phyloP scores from a whole-genome alignment of 1,140 invertebrate species.

The Linepithema humile region DNA sequence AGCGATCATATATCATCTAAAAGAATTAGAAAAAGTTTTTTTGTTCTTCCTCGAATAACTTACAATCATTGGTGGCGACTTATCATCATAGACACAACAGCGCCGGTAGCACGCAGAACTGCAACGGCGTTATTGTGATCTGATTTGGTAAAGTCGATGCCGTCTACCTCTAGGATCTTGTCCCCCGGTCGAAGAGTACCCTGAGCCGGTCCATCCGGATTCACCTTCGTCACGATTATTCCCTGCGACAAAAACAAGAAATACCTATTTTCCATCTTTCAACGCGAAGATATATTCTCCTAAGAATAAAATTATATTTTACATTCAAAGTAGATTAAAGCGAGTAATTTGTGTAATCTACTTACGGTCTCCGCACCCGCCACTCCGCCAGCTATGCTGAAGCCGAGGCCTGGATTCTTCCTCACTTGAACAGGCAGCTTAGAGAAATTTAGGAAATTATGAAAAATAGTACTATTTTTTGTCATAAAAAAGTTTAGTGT shows the following conservation, averaged over 20 bases:
- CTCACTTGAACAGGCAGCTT: conserved; percentile 84
- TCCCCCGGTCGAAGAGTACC: conserved; percentile 85
- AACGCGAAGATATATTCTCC: too few relatives aligned
- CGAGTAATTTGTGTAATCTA: background rate
- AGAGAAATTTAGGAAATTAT: conserved; percentile 35
- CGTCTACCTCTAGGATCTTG: conserved; percentile 87
- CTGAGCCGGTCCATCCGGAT: conserved; percentile 85
- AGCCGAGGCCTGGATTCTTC: conserved; percentile 83
- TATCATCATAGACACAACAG: conserved; percentile 85
- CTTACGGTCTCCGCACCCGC: conserved; percentile 81
- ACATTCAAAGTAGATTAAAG: background rate
- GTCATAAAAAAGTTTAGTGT: too few relatives aligned
- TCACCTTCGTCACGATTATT: conserved; percentile 86
- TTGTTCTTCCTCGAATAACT: background rate
- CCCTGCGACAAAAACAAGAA: conserved; percentile 78
- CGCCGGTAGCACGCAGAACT: conserved; percentile 83
- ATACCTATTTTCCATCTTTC: background rate
- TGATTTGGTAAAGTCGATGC: conserved; percentile 86
- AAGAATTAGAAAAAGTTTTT: conserved; percentile 45
- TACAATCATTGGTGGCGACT: conserved; percentile 81
- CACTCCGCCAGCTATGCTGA: conserved; percentile 82
- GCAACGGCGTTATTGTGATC: conserved; percentile 84
- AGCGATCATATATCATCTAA: conserved; percentile 31
- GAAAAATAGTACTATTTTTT: too few relatives aligned
- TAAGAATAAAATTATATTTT: too few relatives aligned